Percentiles rank a stretch among this genome's conserved stretches.
These are phyloP conservation scores for Saccopteryx bilineata DNA, from an alignment of 2,113 vertebrate genomes.

Conservation along the genomic window DNA sequence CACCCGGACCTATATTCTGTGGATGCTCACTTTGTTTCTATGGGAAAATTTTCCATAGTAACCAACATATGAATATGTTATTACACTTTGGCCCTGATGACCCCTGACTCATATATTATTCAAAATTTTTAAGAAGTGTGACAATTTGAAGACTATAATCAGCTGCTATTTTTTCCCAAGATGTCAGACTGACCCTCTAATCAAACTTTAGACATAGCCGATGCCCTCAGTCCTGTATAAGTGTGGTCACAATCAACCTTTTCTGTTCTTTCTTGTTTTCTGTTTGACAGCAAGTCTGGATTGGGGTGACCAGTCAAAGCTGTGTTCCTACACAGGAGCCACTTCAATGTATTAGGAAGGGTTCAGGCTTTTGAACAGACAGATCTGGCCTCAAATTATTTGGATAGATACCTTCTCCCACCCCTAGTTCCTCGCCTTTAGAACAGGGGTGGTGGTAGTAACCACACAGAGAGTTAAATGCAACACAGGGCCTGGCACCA, in stretches of 20 bases:
- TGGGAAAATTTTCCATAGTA: not conserved
- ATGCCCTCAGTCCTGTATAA: not conserved
- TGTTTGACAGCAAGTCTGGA: not conserved
- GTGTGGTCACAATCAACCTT: no score
- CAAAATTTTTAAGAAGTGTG: not conserved
- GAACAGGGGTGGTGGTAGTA: not conserved
- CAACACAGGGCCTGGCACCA: rapidly evolving
- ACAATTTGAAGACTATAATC: not conserved
- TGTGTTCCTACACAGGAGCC: not conserved
- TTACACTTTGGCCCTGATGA: not conserved
- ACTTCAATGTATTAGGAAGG: not conserved
- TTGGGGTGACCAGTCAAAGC: not conserved
- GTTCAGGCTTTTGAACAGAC: not conserved
- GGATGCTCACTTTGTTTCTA: not conserved
- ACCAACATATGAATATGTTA: not conserved
- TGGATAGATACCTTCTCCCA: not conserved
- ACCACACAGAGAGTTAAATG: not conserved
- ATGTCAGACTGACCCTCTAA: not conserved
- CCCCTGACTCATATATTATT: not conserved
- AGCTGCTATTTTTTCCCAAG: not conserved
- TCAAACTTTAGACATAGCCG: not conserved
- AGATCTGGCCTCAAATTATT: not conserved
- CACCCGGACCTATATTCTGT: not conserved
- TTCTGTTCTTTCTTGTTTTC: not conserved
- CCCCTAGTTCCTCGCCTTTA: not conserved